phyloP scores from a whole-genome alignment of 2,888 invertebrate species.

The Melieria picta region DNA sequence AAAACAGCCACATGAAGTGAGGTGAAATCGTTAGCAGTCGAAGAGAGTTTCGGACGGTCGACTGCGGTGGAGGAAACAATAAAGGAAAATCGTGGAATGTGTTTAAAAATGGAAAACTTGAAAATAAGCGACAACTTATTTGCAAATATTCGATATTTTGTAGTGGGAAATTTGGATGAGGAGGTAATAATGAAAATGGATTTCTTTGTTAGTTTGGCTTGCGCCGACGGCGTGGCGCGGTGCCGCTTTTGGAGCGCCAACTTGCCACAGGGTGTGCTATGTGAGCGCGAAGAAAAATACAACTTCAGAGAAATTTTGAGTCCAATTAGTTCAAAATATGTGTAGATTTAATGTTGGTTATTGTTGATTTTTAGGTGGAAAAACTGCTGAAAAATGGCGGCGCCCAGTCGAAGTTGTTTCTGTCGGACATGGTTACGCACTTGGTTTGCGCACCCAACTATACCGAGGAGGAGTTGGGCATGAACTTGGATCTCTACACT shows the following conservation, averaged over 20 bases:
- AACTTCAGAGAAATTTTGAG: background rate
- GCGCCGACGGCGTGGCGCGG: background rate
- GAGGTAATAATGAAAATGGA: constrained; percentile 68
- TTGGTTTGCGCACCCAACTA: constrained; percentile 88
- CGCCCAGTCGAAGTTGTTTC: constrained; percentile 86
- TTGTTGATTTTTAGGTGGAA: constrained; percentile 72
- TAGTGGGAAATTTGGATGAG: constrained; percentile 81
- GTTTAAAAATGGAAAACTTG: constrained; percentile 57
- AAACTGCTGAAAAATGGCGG: constrained; percentile 85
- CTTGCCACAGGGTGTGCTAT: constrained; percentile 32
- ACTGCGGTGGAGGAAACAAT: constrained; percentile 15
- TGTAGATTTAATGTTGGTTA: constrained; percentile 7
- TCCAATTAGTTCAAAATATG: background rate
- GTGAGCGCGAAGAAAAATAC: background rate
- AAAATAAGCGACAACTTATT: constrained; percentile 70
- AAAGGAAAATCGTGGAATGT: constrained; percentile 32
- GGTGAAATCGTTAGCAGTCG: constrained; percentile 17
- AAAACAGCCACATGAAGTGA: constrained; percentile 34
- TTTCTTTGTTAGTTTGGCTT: background rate
- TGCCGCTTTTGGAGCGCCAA: constrained; percentile 15
- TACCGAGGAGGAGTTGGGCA: constrained; percentile 85
- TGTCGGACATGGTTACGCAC: constrained; percentile 92
- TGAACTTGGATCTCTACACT: constrained; percentile 93
- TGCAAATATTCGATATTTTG: constrained; percentile 84
- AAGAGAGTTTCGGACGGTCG: background rate